Conservation (phyloP, 2,888 invertebrate genomes). For the Trichopoda pennipes region DNA sequence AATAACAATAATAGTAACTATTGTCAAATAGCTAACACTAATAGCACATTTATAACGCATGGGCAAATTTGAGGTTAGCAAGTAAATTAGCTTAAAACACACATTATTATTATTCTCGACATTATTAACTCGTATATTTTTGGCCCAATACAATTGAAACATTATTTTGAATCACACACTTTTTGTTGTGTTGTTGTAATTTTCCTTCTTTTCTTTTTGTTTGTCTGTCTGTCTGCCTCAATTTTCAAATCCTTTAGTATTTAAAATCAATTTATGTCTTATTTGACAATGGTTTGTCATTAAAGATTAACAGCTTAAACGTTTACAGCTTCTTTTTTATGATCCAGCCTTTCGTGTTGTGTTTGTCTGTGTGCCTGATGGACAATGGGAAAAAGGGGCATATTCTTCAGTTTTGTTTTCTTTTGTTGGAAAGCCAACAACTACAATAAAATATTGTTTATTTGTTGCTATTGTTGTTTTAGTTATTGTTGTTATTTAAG, state of each 20-base stretch:
- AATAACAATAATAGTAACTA: no score
- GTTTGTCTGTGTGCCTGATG: conserved; percentile 13
- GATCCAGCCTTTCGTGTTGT: conserved; percentile 32
- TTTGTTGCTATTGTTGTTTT: conserved; percentile 46
- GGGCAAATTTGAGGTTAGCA: no score
- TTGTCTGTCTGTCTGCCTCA: not conserved
- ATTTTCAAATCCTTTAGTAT: conserved; percentile 54
- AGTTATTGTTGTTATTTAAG: conserved; percentile 46
- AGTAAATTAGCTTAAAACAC: no score
- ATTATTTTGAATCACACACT: conserved; percentile 32
- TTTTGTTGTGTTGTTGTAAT: not conserved
- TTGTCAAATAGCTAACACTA: no score
- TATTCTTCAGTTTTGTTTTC: conserved; percentile 8
- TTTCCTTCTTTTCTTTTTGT: not conserved
- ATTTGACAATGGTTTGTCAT: conserved; percentile 69
- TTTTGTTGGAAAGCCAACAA: conserved; percentile 13
- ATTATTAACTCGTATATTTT: no score
- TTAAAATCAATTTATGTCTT: conserved; percentile 69
- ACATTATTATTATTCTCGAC: no score
- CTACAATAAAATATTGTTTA: conserved; percentile 44
- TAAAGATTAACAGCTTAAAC: conserved; percentile 70
- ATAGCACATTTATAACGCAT: no score
- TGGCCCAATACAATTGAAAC: conserved; percentile 34
- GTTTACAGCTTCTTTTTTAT: conserved; percentile 70
- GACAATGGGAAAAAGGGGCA: conserved; percentile 36